These are phyloP conservation scores for Aphidius ervi DNA, from an alignment of 1,140 invertebrate genomes.

Conservation along the genomic window DNA sequence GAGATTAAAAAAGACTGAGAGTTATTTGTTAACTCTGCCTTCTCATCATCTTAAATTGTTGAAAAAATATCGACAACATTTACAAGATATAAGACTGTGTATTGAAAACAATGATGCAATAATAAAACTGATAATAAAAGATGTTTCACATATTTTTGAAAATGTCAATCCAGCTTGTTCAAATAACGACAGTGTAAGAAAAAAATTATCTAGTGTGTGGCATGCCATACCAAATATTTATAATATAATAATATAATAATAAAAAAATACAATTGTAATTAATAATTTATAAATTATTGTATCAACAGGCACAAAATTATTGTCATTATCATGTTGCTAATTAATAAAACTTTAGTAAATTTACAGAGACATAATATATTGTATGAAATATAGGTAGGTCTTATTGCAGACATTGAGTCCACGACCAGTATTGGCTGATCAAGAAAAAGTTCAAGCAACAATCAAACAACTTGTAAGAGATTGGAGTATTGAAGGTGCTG, in stretches of 20 bases:
- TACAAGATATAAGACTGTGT: conserved; percentile 70
- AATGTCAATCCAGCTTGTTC: conserved; percentile 59
- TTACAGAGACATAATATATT: conserved; percentile 29
- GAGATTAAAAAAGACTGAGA: conserved; percentile 69
- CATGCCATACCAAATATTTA: conserved; percentile 7
- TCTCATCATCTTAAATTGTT: conserved; percentile 72
- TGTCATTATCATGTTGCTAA: not conserved
- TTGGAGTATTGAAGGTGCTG: conserved; percentile 82
- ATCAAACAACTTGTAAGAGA: conserved; percentile 94
- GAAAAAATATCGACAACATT: conserved; percentile 69
- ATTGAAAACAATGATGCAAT: conserved; percentile 82
- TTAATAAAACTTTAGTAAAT: conserved; percentile 1
- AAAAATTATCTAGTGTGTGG: conserved; percentile 38
- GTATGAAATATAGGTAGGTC: conserved; percentile 35
- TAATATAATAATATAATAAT: no score
- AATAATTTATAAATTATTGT: no score
- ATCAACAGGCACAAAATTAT: not conserved
- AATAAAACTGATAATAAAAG: conserved; percentile 77
- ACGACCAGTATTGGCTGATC: conserved; percentile 55
- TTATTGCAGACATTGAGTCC: conserved; percentile 42
- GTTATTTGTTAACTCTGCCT: conserved; percentile 71
- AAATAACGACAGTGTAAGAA: conserved; percentile 47
- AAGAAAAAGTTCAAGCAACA: conserved; percentile 86
- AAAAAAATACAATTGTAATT: no score
- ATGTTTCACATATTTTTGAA: conserved; percentile 81